Evolutionary conservation across 2,797 vertebrate genomes (phyloP), one percentile per base, ranked within the genome.

Genomic region (Hippopotamyrus pictus): DNA sequence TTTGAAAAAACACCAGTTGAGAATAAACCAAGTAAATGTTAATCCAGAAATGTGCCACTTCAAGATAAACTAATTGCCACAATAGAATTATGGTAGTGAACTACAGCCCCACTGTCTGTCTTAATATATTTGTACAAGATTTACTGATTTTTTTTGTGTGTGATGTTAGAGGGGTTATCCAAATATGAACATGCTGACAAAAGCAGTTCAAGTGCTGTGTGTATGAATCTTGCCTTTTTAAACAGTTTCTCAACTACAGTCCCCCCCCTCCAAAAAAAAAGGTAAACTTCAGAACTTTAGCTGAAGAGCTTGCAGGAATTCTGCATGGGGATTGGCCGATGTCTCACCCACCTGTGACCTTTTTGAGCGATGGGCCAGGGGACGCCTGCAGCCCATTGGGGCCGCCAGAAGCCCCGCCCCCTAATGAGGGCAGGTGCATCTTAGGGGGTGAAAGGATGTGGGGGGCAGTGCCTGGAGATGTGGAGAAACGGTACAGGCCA

Each of bases 361-460:
- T 95, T 91, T 96, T 96, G 12, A 96, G 89, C 84, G 90, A 92
- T 0, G 93, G 93, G 73, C 93, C 93, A 0, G 95, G 92, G 0
- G 96, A 94, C 41, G 94, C 86, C 48, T 95, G 97, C 8, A 96
- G 90, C 65, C 90, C 94, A 79, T 95, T 93, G 93, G 93, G 91
- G 19, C 90, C 91, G 0, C 93, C 93, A 91, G 89, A 51, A 44
- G 83, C 19, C 14, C 44, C 83, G 12, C 83, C 89, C 89, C 83
- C 89, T 29, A 86, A 62, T 3, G 96, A 90, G 1, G 96, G 93
- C 91, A 97, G 95, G 90, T 96, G 96, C 91, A 97, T 94, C 94
- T 97, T 97, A 79, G 96, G 96, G 33, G 96, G 94, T 6, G 96
- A 96, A 41, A 97, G 94, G 48, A 97, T 96, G 48, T 96, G 91